Base-by-base conservation (phyloP, 1,140 invertebrate species). In the Listronotus oregonensis region DNA sequence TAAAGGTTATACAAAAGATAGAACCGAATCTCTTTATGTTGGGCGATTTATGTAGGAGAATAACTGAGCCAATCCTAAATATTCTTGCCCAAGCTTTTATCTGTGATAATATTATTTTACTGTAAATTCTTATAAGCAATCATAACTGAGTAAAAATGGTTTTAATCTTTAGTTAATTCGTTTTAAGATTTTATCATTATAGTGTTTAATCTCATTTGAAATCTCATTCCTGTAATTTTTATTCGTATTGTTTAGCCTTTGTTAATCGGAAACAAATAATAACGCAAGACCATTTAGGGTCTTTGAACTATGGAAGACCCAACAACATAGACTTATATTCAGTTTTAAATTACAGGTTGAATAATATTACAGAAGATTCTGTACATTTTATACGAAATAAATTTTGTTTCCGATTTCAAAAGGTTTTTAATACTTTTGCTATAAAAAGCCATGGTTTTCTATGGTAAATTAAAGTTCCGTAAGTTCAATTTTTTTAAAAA, bases 81-180 rank as follows among this genome's bases (percentile, higher is more conserved):
- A 65, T 75, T 74, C 71, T 75, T 74, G 73, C 73, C 72, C 74
- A 68, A 57, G 46, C 52, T 31, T 47, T 47, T 67, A 58, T 72
- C 72, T 75, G 72, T 75, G 74, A 73, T 73, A 75, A 64, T 68
- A 66, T 27, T 27, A 27, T 60, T 71, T 63, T 57, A 61, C 10
- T 66, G n/a, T 58, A 57, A 21, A 34, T 64, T 64, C 57, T 44
- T 46, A 18, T 6, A 12, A 21, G 37, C 21, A 57, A 55, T 43
- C 14, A 17, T 51, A 55, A 55, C 21, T 18, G 14, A 46, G 17
- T 31, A 47, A 8, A 60, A 52, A 8, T 64, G 51, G 50, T 57
- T 56, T 61, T 64, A 68, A 61, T 47, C 34, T 64, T 52, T 57
- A 58, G 58, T 62, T 66, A 50, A 55, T 62, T 52, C 39, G 46